These are phyloP conservation scores for Dendroctonus valens DNA, from an alignment of 1,140 invertebrate genomes.

Conservation along the genomic window DNA sequence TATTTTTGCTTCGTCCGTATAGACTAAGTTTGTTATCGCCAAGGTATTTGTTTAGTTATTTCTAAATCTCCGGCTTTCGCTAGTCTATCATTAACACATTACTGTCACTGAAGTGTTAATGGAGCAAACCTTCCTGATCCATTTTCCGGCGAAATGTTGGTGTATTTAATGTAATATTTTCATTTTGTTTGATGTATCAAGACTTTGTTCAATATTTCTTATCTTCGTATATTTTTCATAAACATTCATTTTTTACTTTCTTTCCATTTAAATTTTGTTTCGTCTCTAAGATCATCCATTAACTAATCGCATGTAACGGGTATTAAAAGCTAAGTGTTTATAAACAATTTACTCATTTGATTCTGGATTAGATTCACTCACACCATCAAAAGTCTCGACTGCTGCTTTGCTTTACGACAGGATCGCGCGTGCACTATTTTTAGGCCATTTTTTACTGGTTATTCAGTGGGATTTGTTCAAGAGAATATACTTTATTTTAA, in stretches of 20 bases:
- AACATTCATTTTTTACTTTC: too few relatives aligned
- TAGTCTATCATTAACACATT: neutral
- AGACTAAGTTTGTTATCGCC: too few relatives aligned
- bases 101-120: neutral
- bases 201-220: too few relatives aligned
- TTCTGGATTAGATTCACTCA: slow-evolving; percentile 24
- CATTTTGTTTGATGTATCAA: too few relatives aligned
- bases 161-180: too few relatives aligned
- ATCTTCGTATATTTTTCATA: too few relatives aligned
- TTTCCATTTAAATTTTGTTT: too few relatives aligned
- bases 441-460: neutral
- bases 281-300: slow-evolving; percentile 14
- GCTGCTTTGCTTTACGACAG: neutral
- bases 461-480: too few relatives aligned
- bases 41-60: neutral
- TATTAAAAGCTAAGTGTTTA: slow-evolving; percentile 38
- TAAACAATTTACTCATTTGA: slow-evolving; percentile 24
- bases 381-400: slow-evolving; percentile 10
- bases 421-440: slow-evolving; percentile 5
- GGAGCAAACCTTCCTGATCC: too few relatives aligned
- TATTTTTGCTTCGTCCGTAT: too few relatives aligned
- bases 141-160: too few relatives aligned
- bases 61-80: neutral
- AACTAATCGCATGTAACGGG: slow-evolving; percentile 36
- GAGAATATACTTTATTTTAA: too few relatives aligned